Percentiles rank a stretch among this genome's conserved stretches.
These are phyloP conservation scores for Drosophila repleta DNA, from an alignment of 1,140 invertebrate genomes.

Conservation along the genomic window DNA sequence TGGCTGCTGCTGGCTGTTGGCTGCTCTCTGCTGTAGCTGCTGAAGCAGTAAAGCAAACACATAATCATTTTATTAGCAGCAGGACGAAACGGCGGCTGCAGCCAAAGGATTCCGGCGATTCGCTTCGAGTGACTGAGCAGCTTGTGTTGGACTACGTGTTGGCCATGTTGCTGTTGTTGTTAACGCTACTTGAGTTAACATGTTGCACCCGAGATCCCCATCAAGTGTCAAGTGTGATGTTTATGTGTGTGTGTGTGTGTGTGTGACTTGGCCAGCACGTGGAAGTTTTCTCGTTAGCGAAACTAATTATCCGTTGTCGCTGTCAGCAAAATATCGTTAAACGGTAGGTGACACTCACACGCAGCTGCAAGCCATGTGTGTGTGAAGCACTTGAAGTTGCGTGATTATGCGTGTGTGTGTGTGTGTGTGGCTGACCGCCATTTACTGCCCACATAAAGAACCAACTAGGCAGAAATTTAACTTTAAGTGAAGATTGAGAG, in stretches of 20 bases:
- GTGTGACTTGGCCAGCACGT: slow-evolving; percentile 46
- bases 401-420: neutral
- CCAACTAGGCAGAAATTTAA: neutral
- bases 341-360: slow-evolving; percentile 70
- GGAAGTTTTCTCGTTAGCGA: slow-evolving; percentile 81
- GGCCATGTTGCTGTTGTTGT: slow-evolving; percentile 46
- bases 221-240: slow-evolving; percentile 58
- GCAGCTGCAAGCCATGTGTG: slow-evolving; percentile 11
- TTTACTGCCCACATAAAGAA: slow-evolving; percentile 19
- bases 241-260: slow-evolving; percentile 15
- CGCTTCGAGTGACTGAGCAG: slow-evolving; percentile 34
- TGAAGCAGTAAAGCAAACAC: slow-evolving; percentile 78
- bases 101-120: slow-evolving; percentile 54
- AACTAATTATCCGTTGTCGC: slow-evolving; percentile 82
- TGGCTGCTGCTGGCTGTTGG: slow-evolving; percentile 6
- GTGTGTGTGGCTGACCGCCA: slow-evolving; percentile 29
- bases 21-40: too few species aligned
- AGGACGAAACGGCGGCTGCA: slow-evolving; percentile 52
- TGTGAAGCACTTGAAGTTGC: neutral
- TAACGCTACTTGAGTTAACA: slow-evolving; percentile 73
- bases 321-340: slow-evolving; percentile 82
- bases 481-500: neutral
- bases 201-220: slow-evolving; percentile 70
- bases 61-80: slow-evolving; percentile 80
- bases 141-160: slow-evolving; percentile 45